Conservation (phyloP, 37 sponge, comb jelly and placozoan genomes). For the Crambe crambe region DNA sequence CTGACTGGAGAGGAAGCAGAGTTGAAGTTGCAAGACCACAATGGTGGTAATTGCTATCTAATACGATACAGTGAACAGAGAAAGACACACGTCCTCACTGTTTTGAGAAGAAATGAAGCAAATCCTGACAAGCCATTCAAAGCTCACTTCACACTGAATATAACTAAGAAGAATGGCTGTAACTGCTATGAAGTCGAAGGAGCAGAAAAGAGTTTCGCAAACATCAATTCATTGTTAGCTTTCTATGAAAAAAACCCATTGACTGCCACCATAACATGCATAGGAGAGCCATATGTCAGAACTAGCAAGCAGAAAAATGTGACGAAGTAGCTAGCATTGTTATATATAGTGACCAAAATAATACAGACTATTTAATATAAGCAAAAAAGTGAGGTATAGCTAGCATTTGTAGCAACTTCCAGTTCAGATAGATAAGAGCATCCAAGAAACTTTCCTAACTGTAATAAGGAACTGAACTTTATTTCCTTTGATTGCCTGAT, state of each 20-base stretch:
- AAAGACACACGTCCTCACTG: not conserved
- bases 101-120: not conserved
- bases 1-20: not conserved
- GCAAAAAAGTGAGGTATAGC: too few species aligned
- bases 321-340: too few species aligned
- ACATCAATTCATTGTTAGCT: not conserved
- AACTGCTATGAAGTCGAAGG: not conserved
- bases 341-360: too few species aligned
- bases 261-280: not conserved
- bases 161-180: not conserved
- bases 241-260: not conserved
- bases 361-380: too few species aligned
- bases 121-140: too few species aligned
- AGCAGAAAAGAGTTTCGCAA: not conserved
- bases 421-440: too few species aligned
- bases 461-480: too few species aligned
- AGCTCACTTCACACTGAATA: not conserved
- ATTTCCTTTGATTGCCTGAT: too few species aligned
- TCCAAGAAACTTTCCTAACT: too few species aligned
- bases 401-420: too few species aligned
- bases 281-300: too few species aligned
- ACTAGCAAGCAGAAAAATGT: too few species aligned
- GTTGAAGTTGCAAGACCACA: not conserved
- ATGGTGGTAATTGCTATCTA: not conserved
- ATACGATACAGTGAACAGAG: not conserved